Conservation (phyloP, 2,797 vertebrate species). For the Alcedo atthis region DNA sequence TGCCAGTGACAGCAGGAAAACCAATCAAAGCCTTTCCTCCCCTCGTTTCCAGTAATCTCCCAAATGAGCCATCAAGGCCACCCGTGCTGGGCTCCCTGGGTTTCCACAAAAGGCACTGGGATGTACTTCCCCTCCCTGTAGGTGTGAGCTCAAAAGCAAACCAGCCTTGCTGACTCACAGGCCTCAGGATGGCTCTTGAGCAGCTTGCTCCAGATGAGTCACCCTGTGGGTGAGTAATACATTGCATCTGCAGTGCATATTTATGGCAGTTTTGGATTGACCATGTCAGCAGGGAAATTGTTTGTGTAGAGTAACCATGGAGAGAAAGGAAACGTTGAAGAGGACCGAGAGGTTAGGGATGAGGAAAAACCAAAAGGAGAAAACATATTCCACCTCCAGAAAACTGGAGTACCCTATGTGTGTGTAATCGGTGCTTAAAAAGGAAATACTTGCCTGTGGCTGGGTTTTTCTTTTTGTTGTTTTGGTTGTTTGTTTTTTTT, state of each 20-base stretch:
- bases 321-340: constrained; percentile 30
- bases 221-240: constrained; percentile 42
- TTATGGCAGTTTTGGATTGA: constrained; percentile 8
- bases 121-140: background rate
- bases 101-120: background rate
- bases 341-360: background rate
- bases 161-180: constrained; percentile 54
- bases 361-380: background rate
- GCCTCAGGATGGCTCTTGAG: background rate
- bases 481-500: background rate
- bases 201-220: constrained; percentile 43
- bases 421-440: background rate
- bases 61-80: background rate
- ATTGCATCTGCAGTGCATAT: constrained; percentile 47
- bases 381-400: background rate
- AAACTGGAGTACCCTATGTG: background rate
- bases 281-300: constrained; percentile 31
- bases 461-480: background rate
- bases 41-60: background rate
- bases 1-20: background rate
- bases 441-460: background rate
- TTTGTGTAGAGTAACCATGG: constrained; percentile 68
- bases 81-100: background rate
- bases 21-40: background rate
- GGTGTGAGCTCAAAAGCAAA: constrained; percentile 32